Evolutionary conservation across 2,888 invertebrate species (phyloP), one percentile per base, ranked within the genome.

Genomic region (Lepidonotus clava): DNA sequence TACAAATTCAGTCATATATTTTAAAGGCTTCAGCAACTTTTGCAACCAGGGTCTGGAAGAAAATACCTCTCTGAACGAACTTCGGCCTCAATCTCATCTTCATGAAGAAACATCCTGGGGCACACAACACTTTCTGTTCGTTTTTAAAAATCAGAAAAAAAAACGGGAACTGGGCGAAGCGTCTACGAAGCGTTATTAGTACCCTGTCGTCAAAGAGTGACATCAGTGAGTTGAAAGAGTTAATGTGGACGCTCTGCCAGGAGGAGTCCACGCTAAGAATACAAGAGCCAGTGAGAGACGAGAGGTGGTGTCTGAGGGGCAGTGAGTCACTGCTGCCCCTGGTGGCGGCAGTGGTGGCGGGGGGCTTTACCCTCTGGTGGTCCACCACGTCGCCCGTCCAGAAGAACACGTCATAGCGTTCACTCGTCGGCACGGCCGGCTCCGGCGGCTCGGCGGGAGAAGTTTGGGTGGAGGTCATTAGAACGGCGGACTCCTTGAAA

Each of bases 401-500:
- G 80, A 46, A 80, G 51, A 80, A 80, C 46, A 80, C 80, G 51
- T 80, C 80, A 51, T 41, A 80, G 80, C 80, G 80, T 46, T 80
- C 46, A 38, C 36, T 34, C 14, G 71, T 34, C 36, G 36, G 36
- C 36, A 14, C 11, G 0, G 36, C 36, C 14, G 71, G 71, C 14
- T 1, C 71, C 6, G 24, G 21, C 34, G 71, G 36, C 21, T 46
- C 80, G 21, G 41, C 11, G 18, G 80, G 34, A 71, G 71, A 38
- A 21, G 71, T 36, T 71, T 71, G 71, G 34, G 38, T 38, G 71
- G 71, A 71, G 71, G 71, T 41, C 80, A 80, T 80, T 46, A 80
- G 80, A 46, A 80, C 51, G 41, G 80, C 80, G 1, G 80, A 80
- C 80, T 80, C 46, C 71, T 71, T 71, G 18, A 80, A 80, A 41